Evolutionary conservation across 2,888 invertebrate species (phyloP), one percentile per base, ranked within the genome.

Genomic region (Hermodice carunculata): DNA sequence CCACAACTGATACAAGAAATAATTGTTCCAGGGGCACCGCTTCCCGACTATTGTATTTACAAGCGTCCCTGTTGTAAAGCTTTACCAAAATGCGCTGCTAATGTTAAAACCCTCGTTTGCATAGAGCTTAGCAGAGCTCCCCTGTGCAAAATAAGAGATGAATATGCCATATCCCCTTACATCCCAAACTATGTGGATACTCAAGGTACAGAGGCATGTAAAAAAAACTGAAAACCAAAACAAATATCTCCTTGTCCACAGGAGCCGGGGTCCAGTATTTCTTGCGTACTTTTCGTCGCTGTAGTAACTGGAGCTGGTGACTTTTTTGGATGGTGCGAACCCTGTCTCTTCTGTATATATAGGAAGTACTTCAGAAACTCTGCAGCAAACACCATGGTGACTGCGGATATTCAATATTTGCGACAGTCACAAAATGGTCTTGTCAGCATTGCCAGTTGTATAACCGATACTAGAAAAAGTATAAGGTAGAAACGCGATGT

Each of bases 121-220:
- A 6, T 17, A 14, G 34, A 44, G 37, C 1, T 24, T 42, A 22
- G 31, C 32, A 2, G 19, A 28, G 26, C 44, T 28, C 8, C 52
- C 34, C 2, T 1, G 8, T 3, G 53, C 52, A 44, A 40, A 64
- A n/a, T 51, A 46, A 29, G 31, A 58, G 17, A 64, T 22, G 40
- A 43, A 64, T 37, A 52, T 64, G 11, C 59, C 37, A n/a, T 43
- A 60, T 1, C 34, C 52, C n/a, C 64, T 44, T 37, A 59, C 64
- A 8, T 59, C 64, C 22, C 64, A 58, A 17, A 51, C 64, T 26
- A 59, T 48, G 22, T 64, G 43, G 22, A 64, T 43, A 53, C 32
- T 52, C 2, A 53, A 43, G 19, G 44, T 26, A 11, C 51, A 52
- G 5, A 54, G 5, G 8, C 54, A 54, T 1, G 22, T 26, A 42